Evolutionary conservation across 2,888 invertebrate genomes (phyloP), one percentile per base, ranked within the genome.

Genomic region (Leptopilina syphax): DNA sequence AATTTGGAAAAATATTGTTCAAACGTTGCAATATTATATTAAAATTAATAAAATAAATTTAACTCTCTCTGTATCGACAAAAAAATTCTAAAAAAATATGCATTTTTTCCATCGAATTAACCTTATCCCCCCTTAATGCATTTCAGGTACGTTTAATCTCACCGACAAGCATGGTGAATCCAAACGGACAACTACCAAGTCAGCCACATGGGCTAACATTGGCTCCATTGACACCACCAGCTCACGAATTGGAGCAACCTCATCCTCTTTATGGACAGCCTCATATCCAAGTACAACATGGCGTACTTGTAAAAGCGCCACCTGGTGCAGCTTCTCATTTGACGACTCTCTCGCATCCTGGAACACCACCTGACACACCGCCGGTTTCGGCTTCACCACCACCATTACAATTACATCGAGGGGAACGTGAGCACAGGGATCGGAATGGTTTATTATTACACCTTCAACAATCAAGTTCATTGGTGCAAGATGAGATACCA

Each of bases 281-380:
- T 18, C 90, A 91, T 76, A 89, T 91, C 82, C 89, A 91, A 85
- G 90, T 92, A 84, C 87, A 88, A 67, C 89, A 89, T 78, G 92
- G 92, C 0, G 92, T 92, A 24, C 82, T 92, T 80, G 91, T 92
- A 41, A 92, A 92, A 83, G 90, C 91, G 6, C 91, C 92, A 3
- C 91, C 91, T 3, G 90, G 91, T 7, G 84, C 89, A 5, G 86
- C 90, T 3, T 87, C 91, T 0, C 91, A 90, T 44, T 84, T 89
- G 63, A 90, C 91, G 65, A 91, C 88, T 60, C 88, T 89, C 5
- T 90, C 89, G 79, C 93, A 96, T 86, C 97, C 97, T 54, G 96
- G 96, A 67, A 96, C 97, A 44, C 97, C 97, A 8, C 97, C 97
- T 6, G 96, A 97, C 90, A 97, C 97, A 12, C 97, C 97, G 13